Base-by-base conservation (phyloP, 92 coral and sea anemone species). In the Phenganax marumi region DNA sequence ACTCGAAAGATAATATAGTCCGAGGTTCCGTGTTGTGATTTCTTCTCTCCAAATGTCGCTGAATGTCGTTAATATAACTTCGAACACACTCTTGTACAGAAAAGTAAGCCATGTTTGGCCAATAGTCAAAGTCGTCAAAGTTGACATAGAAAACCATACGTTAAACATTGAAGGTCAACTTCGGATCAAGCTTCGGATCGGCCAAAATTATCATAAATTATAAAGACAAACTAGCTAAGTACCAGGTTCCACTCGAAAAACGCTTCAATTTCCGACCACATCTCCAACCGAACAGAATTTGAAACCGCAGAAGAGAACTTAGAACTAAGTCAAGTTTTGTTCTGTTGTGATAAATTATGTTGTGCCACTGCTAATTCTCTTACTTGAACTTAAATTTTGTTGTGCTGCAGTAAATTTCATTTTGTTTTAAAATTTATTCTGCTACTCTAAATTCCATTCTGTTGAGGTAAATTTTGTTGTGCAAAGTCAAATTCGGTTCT, bases 1-100 rank as follows among this genome's bases (percentile, higher is more conserved):
- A 70, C n/a, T 19, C 83, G 86, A 74, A 86, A 86, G 49, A 74
- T 65, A 8, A 52, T 86, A 86, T 81, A 86, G 50, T 84, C 87
- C 61, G 49, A 75, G 63, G 73, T 64, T 84, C 87, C 25, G 75
- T 70, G 24, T 61, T 82, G 53, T 84, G 46, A 74, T 84, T 84
- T 13, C 87, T 74, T 74, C 87, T 73, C 60, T 84, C 87, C 47
- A 84, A 84, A 58, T 65, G 87, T 64, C 87, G 66, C 65, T 73
- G 81, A 79, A 85, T 85, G 78, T 85, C 84, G 33, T 50, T 18
- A 56, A 78, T 71, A 85, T 78, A 79, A 43, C 61, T 79, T 56
- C 47, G 72, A n/a, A 70, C 85, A 68, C 77, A 54, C 53, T 78
- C 85, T 56, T 56, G 17, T 25, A 79, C 25, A 19, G 72, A 50